phyloP scores from a whole-genome alignment of 1,140 invertebrate species.

The Neoseiulus cucumeris region DNA sequence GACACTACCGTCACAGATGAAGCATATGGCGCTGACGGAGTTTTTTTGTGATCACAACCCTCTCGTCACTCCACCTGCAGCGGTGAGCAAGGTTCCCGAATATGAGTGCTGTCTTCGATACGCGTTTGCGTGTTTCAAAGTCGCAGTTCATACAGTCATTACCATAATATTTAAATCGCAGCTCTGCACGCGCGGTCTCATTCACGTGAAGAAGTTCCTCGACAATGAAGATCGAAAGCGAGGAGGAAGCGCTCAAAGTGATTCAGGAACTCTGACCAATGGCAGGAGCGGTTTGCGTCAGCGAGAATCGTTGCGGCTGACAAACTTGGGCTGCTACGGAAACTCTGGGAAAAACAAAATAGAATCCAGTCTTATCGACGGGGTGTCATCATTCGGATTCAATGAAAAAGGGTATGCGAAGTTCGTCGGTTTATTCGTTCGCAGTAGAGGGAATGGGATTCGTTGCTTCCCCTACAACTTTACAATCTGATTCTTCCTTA shows the following conservation, averaged over 20 bases:
- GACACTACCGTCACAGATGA: slow-evolving; percentile 58
- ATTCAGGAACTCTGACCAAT: not conserved
- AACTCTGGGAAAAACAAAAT: no score
- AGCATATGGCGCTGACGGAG: slow-evolving; percentile 59
- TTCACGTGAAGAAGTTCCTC: slow-evolving; percentile 83
- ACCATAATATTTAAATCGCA: slow-evolving; percentile 29
- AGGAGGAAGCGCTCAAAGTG: slow-evolving; percentile 21
- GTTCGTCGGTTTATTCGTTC: no score
- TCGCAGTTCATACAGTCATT: no score
- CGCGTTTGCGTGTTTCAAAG: no score
- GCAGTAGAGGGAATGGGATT: no score
- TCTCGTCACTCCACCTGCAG: slow-evolving; percentile 64
- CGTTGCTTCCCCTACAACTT: no score
- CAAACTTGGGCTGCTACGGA: not conserved
- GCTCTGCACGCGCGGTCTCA: slow-evolving; percentile 70
- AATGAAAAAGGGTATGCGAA: no score
- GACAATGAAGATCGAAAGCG: slow-evolving; percentile 38
- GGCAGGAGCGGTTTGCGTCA: not conserved
- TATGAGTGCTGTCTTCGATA: not conserved
- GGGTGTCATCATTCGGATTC: no score
- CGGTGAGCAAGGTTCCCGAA: slow-evolving; percentile 44
- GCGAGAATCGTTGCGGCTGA: not conserved
- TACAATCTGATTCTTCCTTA: not conserved
- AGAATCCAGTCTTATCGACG: no score
- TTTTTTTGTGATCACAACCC: slow-evolving; percentile 67